Percentiles rank a stretch among this genome's conserved stretches.
phyloP scores from a whole-genome alignment of 2,888 invertebrate species.

The Eucera pruinosa region DNA sequence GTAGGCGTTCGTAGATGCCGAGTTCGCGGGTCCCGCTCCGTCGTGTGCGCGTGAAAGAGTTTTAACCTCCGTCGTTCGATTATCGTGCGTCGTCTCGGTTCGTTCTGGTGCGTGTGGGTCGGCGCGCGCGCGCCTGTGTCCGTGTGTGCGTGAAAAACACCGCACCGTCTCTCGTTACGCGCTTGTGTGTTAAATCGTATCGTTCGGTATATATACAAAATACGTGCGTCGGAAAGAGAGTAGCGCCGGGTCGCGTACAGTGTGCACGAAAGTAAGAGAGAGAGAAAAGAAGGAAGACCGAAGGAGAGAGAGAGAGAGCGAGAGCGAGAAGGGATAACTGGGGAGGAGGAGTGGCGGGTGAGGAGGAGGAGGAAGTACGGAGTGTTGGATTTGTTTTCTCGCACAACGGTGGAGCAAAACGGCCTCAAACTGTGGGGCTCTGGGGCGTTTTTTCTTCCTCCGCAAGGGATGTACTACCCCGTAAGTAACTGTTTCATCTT shows the following conservation, averaged over 20 bases:
- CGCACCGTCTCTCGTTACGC: constrained; percentile 21
- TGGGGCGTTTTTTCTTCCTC: constrained; percentile 97
- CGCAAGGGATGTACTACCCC: constrained; percentile 98
- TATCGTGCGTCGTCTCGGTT: constrained; percentile 62
- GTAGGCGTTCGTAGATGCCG: constrained; percentile 32
- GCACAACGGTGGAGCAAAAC: constrained; percentile 85
- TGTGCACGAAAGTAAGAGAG: constrained; percentile 58
- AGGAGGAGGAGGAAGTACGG: constrained; percentile 66
- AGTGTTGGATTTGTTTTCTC: constrained; percentile 77
- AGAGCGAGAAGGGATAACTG: constrained; percentile 63
- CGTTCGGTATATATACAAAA: neutral
- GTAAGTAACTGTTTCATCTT: constrained; percentile 87
- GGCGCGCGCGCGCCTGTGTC: constrained; percentile 56
- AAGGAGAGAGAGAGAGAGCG: constrained; percentile 57
- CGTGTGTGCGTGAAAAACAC: constrained; percentile 43
- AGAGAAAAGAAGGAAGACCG: no score
- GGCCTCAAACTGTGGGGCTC: constrained; percentile 99
- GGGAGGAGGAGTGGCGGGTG: constrained; percentile 46
- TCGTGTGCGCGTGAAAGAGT: constrained; percentile 44
- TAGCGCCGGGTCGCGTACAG: constrained; percentile 59
- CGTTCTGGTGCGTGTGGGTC: constrained; percentile 52
- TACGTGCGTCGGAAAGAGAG: constrained; percentile 48
- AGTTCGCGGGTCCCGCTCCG: constrained; percentile 51
- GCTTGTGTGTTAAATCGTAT: neutral
- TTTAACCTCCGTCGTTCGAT: constrained; percentile 62